Evolutionary conservation across 2,888 invertebrate species (phyloP).

Genomic region (Sphaerophoria taeniata): DNA sequence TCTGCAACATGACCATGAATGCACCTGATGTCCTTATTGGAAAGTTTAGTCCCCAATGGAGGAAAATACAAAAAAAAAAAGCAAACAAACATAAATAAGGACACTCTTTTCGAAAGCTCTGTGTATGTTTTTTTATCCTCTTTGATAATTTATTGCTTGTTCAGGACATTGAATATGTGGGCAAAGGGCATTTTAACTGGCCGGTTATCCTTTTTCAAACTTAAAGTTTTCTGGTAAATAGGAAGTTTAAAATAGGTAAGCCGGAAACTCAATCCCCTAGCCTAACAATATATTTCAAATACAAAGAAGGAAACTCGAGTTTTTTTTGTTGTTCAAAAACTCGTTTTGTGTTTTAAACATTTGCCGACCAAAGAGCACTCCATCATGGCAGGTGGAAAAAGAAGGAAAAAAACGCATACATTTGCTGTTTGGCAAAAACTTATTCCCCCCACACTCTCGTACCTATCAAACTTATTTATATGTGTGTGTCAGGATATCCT

Average conservation of each 20-base stretch:
- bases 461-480: not conserved
- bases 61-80: too few relatives aligned
- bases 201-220: slow-evolving; percentile 36
- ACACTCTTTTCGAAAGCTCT: slow-evolving; percentile 9
- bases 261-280: slow-evolving; percentile 2
- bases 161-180: slow-evolving; percentile 38
- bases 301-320: slow-evolving; percentile 37
- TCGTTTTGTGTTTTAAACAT: not conserved
- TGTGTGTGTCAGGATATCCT: slow-evolving; percentile 38
- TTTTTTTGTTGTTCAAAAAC: too few relatives aligned
- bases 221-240: slow-evolving; percentile 24
- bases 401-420: slow-evolving; percentile 29
- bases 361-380: slow-evolving; percentile 31
- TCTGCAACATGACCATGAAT: slow-evolving; percentile 66
- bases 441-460: slow-evolving; percentile 16
- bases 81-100: not conserved
- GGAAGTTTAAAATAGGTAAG: slow-evolving; percentile 12
- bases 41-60: slow-evolving; percentile 51
- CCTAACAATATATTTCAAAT: slow-evolving; percentile 22
- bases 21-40: slow-evolving; percentile 66
- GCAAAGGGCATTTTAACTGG: slow-evolving; percentile 28
- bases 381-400: slow-evolving; percentile 33
- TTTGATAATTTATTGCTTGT: slow-evolving; percentile 59
- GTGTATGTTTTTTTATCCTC: slow-evolving; percentile 21
- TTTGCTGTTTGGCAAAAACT: slow-evolving; percentile 34